These are phyloP conservation scores for Drosophila kepulauana DNA, from an alignment of 1,140 invertebrate genomes.

Conservation along the genomic window DNA sequence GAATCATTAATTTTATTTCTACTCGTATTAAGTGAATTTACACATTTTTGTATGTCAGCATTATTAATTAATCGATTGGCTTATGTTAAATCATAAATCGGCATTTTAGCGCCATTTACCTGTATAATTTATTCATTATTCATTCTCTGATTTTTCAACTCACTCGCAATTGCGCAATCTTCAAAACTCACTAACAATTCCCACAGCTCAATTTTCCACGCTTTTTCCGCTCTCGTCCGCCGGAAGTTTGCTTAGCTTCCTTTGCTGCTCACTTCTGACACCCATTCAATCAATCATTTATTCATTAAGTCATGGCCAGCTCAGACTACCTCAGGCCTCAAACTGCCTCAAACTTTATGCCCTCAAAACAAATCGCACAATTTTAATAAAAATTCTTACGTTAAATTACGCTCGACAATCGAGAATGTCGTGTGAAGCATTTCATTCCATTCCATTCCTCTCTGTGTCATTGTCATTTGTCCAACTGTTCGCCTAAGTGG, in stretches of 20 bases:
- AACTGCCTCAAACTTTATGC: slow-evolving; percentile 56
- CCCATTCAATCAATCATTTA: slow-evolving; percentile 62
- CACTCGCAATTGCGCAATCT: slow-evolving; percentile 33
- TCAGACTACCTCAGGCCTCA: slow-evolving; percentile 7
- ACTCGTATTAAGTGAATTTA: neutral
- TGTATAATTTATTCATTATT: slow-evolving; percentile 36
- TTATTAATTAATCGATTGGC: slow-evolving; percentile 25
- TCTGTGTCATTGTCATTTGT: slow-evolving; percentile 66
- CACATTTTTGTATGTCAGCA: neutral
- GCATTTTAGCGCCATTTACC: slow-evolving; percentile 32
- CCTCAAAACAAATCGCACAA: slow-evolving; percentile 64
- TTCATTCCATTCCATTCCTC: slow-evolving; percentile 8
- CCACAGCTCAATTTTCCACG: slow-evolving; percentile 28
- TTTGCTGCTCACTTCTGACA: slow-evolving; percentile 16
- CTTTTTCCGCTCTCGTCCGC: slow-evolving; percentile 18
- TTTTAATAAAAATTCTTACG: slow-evolving; percentile 83
- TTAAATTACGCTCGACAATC: slow-evolving; percentile 74
- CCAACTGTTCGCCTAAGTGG: slow-evolving; percentile 75
- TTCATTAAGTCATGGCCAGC: slow-evolving; percentile 49
- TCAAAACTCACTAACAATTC: slow-evolving; percentile 30
- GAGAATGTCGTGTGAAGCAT: slow-evolving; percentile 38
- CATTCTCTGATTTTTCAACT: slow-evolving; percentile 18
- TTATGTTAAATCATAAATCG: slow-evolving; percentile 7
- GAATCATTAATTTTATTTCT: neutral
- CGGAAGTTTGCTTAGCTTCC: slow-evolving; percentile 32